Evolutionary conservation across 2,797 vertebrate genomes (phyloP), one percentile per base, ranked within the genome.

Genomic region (Peromyscus eremicus): DNA sequence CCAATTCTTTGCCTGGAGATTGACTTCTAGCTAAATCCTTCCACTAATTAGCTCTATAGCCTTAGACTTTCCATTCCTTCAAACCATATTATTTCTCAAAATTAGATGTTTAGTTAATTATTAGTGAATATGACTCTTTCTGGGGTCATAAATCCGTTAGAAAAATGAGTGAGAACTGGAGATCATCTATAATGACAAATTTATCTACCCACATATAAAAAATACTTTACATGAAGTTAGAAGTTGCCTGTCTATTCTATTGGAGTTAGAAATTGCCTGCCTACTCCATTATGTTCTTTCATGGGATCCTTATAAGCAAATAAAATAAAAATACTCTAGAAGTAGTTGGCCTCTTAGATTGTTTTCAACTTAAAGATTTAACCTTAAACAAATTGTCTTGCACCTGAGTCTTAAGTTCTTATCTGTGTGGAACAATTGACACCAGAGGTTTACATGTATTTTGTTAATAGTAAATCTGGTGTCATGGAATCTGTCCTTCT

Each of bases 281-380:
- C 68, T 34, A 87, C 55, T 34, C 9, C 70, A 57, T 19, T 73
- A 57, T 40, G 6, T 92, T 83, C 8, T 80, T 75, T 92, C 27
- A 32, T 43, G 34, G 13, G 2, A n/a, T 83, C 6, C 57, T 81
- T 9, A 49, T 57, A 90, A 95, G 43, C 6, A 75, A 52, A 88
- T 70, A 5, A 73, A 91, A 49, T 49, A 40, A 79, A 80, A 76
- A 10, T 0, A 64, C 37, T 43, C 23, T 43, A 68, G 13, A 76
- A 46, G 34, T 60, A 82, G 40, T 81, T 92, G 40, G 32, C 62
- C 25, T 62, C 66, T 76, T 25, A 55, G 29, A 25, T 43, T 32
- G 13, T 40, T 90, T 97, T 83, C 62, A 87, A 80, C 70, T 75
- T 83, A 37, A 75, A 93, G 49, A 75, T 92, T 87, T 87, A 43